A percentile compares a stretch with the other conserved stretches of the same genome.
Evolutionary conservation across 2,797 vertebrate genomes (phyloP).

Genomic region (Poeciliopsis presidionis): DNA sequence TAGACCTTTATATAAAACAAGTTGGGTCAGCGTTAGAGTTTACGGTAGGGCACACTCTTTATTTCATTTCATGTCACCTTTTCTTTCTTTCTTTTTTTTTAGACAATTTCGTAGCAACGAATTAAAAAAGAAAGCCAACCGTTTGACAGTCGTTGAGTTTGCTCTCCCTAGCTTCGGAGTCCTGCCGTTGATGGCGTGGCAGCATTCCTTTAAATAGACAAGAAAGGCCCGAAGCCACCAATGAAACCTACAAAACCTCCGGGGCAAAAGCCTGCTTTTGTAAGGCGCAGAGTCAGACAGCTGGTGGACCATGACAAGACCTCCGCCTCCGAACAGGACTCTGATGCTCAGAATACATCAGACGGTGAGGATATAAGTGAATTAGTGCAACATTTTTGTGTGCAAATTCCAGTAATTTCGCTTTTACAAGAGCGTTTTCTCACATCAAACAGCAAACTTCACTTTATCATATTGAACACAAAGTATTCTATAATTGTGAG

Average conservation of each 20-base stretch:
- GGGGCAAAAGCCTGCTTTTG: neutral
- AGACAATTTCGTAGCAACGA: neutral
- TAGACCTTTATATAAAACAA: slow-evolving; percentile 8
- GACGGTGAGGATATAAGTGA: too few species aligned
- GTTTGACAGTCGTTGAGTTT: neutral
- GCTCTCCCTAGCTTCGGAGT: too few species aligned
- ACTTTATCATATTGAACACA: neutral
- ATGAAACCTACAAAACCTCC: neutral
- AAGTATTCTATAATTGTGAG: neutral
- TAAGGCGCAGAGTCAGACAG: slow-evolving; percentile 21
- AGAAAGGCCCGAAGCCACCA: neutral
- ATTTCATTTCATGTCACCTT: neutral
- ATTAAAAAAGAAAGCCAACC: neutral
- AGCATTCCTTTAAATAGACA: neutral
- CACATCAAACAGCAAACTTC: neutral
- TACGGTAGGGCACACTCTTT: neutral
- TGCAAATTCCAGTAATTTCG: neutral
- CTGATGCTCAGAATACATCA: slow-evolving; percentile 21
- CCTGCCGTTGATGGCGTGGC: neutral
- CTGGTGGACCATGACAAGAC: neutral
- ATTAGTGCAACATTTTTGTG: neutral
- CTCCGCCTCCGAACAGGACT: slow-evolving; percentile 52
- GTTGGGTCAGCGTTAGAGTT: neutral
- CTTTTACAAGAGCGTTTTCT: neutral
- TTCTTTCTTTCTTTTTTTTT: neutral